phyloP scores from a whole-genome alignment of 2,113 vertebrate species.

The Jaculus jaculus region DNA sequence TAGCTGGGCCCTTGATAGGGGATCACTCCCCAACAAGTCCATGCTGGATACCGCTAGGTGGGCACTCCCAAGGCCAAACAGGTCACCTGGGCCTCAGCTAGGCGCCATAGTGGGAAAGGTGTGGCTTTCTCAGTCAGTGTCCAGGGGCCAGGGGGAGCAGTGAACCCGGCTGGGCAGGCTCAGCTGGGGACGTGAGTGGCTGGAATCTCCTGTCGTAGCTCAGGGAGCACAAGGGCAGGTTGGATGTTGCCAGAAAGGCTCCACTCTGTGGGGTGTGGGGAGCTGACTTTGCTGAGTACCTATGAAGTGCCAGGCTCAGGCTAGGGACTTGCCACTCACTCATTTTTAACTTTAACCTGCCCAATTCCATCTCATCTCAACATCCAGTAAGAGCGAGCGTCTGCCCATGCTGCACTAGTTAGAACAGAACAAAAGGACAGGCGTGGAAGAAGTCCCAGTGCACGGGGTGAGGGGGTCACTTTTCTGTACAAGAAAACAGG shows the following conservation, averaged over 20 bases:
- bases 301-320: not conserved
- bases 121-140: accelerated
- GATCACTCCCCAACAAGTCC: accelerated
- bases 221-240: no score
- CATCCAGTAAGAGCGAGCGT: accelerated
- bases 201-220: not conserved
- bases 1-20: not conserved
- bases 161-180: not conserved
- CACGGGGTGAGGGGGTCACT: not conserved
- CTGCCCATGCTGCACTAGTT: accelerated
- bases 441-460: accelerated
- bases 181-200: accelerated
- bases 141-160: not conserved
- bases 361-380: accelerated
- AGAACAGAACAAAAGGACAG: accelerated
- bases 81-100: not conserved
- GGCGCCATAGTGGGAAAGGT: not conserved
- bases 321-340: not conserved
- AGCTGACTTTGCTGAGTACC: not conserved
- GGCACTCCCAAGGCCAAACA: not conserved
- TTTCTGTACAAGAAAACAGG: not conserved
- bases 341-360: not conserved
- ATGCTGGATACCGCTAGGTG: not conserved
- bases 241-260: not conserved
- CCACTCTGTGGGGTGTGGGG: accelerated